Conservation (phyloP, 2,797 vertebrate species). For the Choloepus didactylus region DNA sequence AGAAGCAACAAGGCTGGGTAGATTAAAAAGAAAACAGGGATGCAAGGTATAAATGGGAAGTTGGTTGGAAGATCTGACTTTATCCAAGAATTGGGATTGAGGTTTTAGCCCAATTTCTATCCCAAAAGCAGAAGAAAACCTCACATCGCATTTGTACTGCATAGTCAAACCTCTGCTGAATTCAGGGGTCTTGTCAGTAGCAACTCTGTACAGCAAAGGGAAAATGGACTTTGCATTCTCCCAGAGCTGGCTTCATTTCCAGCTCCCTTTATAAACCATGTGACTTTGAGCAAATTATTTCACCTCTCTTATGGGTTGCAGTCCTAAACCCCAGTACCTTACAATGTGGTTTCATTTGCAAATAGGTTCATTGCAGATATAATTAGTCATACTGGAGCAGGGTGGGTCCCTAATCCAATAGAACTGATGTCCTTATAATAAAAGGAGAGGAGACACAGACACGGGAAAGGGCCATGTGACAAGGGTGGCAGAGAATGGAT, state of each 20-base stretch:
- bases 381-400: too few relatives aligned
- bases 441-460: too few relatives aligned
- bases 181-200: background rate
- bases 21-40: background rate
- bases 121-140: background rate
- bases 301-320: background rate
- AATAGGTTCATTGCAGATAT: too few relatives aligned
- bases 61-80: background rate
- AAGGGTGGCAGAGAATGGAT: too few relatives aligned
- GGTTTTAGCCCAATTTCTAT: background rate
- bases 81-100: background rate
- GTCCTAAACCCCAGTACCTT: too few relatives aligned
- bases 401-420: too few relatives aligned
- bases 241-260: background rate
- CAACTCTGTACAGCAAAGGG: background rate
- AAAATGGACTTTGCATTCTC: background rate
- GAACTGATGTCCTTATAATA: too few relatives aligned
- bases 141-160: rapidly evolving
- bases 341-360: too few relatives aligned
- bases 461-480: too few relatives aligned
- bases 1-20: background rate
- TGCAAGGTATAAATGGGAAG: background rate
- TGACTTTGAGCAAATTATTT: background rate
- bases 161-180: too few relatives aligned
- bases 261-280: background rate